phyloP scores from a whole-genome alignment of 1,140 invertebrate species.

The Acromyrmex echinatior region DNA sequence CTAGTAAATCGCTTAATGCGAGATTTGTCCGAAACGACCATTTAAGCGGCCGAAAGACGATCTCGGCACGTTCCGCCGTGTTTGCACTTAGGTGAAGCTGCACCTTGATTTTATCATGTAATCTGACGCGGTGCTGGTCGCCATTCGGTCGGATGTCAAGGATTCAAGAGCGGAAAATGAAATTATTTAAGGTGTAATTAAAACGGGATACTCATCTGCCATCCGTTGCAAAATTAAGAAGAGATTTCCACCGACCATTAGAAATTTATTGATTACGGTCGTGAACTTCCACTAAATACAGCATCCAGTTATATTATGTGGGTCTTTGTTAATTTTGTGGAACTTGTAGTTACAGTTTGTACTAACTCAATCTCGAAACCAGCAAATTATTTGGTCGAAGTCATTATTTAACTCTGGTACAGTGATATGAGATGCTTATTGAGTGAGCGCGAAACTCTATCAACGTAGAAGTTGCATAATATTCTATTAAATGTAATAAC shows the following conservation, averaged over 20 bases:
- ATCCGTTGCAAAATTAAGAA: slow-evolving; percentile 14
- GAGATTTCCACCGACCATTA: slow-evolving; percentile 7
- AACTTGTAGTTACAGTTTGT: slow-evolving; percentile 30
- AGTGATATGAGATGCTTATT: slow-evolving; percentile 20
- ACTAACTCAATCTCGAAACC: slow-evolving; percentile 20
- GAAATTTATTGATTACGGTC: slow-evolving; percentile 40
- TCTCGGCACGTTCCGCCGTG: slow-evolving; percentile 66
- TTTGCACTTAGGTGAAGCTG: slow-evolving; percentile 65
- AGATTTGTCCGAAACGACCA: slow-evolving; percentile 70
- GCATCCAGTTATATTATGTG: slow-evolving; percentile 26
- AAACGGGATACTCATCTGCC: slow-evolving; percentile 34
- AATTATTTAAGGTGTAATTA: slow-evolving; percentile 51
- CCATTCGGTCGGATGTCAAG: slow-evolving; percentile 7
- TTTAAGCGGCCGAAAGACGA: slow-evolving; percentile 69
- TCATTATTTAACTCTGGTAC: slow-evolving; percentile 10
- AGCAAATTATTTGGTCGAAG: slow-evolving; percentile 22
- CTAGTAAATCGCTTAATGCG: slow-evolving; percentile 74
- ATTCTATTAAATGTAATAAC: not conserved
- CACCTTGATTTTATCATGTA: slow-evolving; percentile 69
- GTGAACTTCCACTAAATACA: not conserved
- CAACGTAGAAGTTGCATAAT: not conserved
- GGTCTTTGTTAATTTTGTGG: not conserved
- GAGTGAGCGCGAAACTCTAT: not conserved
- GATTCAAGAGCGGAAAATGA: not conserved
- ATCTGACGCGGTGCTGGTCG: slow-evolving; percentile 5